Evolutionary conservation across 1,140 invertebrate genomes (phyloP).

Genomic region (Rhyzopertha dominica): DNA sequence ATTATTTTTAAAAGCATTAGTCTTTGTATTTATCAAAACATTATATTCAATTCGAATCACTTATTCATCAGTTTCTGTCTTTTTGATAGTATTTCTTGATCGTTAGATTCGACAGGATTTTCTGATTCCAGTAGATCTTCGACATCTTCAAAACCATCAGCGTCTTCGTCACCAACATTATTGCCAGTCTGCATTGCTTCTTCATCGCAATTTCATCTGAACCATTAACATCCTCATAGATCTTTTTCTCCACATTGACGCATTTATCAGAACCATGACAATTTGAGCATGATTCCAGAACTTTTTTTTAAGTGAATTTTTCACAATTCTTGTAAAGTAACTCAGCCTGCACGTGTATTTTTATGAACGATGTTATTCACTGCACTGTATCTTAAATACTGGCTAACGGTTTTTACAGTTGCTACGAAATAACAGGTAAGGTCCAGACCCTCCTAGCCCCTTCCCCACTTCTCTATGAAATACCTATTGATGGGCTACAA

Average conservation of each 20-base stretch:
- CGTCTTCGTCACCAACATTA: conserved; percentile 16
- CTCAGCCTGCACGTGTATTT: conserved; percentile 7
- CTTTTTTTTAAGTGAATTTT: too few species aligned
- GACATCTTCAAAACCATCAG: conserved; percentile 17
- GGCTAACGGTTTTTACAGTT: conserved; percentile 3
- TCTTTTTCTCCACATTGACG: conserved; percentile 7
- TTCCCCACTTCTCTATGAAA: too few species aligned
- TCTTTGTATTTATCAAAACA: conserved; percentile 1
- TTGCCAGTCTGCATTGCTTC: conserved; percentile 17
- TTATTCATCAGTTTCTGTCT: conserved; percentile 15
- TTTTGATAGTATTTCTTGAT: conserved; percentile 14
- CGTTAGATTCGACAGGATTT: conserved; percentile 16
- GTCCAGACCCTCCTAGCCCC: too few species aligned
- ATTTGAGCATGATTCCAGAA: conserved; percentile 1
- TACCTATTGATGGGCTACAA: too few species aligned
- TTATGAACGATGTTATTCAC: conserved; percentile 3
- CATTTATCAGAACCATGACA: conserved; percentile 11
- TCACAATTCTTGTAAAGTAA: conserved; percentile 2
- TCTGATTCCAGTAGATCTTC: conserved; percentile 19
- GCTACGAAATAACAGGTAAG: too few species aligned
- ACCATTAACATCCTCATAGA: conserved; percentile 3
- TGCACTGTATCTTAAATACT: conserved; percentile 3
- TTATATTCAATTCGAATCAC: conserved; percentile 14
- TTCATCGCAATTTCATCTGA: conserved; percentile 19
- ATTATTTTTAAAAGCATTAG: conserved; percentile 15